Base-by-base conservation (phyloP, 2,888 invertebrate species). In the Amphimallon solstitiale region DNA sequence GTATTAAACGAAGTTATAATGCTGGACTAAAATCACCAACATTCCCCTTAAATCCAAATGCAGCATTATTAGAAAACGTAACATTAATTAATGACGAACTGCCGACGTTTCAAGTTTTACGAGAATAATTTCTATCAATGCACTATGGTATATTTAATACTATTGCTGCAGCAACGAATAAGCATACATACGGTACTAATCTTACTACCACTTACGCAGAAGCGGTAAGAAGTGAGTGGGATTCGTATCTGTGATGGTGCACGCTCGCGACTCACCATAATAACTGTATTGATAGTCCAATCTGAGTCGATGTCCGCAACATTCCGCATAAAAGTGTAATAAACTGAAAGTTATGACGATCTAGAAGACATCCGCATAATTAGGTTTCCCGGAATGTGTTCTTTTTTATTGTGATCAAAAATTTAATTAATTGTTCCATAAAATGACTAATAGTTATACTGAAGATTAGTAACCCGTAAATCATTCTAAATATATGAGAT, bases 51-150 rank as follows among this genome's bases (percentile, higher is more conserved):
- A 40, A 54, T 54, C 40, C 38, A 14, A 37, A 54, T 12, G 38
- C 19, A 38, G 38, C 54, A 38, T 40, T 54, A 54, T 23, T n/a
- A 23, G 23, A 23, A 54, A 54, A 54, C 35, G 54, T 38, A 54
- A 40, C 54, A 54, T 54, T 54, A 54, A 54, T 54, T 54, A 54
- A 54, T 54, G 54, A 54, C 54, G 38, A 40, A 54, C 54, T 38
- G 40, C 40, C 19, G 35, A 54, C 54, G 38, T 38, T 54, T 19
- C 54, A n/a, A 38, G 54, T 54, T 54, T 54, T 54, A 54, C 40
- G 54, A 38, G 21, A 38, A 19, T 37, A 9, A n/a, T 37, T 51
- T 51, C 37, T 51, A 35, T 35, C 14, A 35, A 51, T 51, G 35
- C n/a, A n/a, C n/a, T n/a, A n/a, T n/a, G n/a, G 12, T 51, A 35